Percentiles rank a stretch among this genome's conserved stretches.
These are phyloP conservation scores for Malurus alboscapulatus DNA, from an alignment of 2,113 vertebrate species.

Conservation along the genomic window DNA sequence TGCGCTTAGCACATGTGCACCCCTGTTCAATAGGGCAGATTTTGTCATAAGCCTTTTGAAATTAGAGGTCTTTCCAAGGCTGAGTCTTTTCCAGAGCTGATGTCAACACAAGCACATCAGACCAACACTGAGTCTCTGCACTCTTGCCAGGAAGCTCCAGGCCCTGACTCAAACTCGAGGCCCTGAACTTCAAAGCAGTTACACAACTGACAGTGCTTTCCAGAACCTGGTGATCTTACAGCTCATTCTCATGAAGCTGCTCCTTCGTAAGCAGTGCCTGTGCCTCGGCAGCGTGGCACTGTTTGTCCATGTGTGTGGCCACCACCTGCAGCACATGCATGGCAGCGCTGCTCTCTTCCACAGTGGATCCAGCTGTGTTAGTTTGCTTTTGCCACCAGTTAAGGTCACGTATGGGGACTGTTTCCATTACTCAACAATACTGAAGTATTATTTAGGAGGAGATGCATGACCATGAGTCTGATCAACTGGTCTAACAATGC, in stretches of 20 bases:
- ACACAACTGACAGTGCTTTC: neutral
- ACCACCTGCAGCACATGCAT: neutral
- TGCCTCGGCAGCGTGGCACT: neutral
- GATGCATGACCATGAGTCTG: neutral
- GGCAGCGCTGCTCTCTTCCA: neutral
- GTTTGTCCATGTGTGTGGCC: neutral
- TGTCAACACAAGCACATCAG: neutral
- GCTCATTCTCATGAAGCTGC: neutral
- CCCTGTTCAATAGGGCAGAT: neutral
- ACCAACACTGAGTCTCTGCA: neutral
- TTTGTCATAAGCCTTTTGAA: slow-evolving; percentile 1
- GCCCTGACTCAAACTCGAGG: neutral
- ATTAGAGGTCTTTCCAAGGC: neutral
- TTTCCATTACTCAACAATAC: neutral
- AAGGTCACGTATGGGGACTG: neutral
- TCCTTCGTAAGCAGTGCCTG: neutral
- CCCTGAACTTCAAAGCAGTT: neutral
- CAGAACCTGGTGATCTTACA: neutral
- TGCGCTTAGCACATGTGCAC: neutral
- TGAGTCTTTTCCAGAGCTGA: slow-evolving; percentile 1
- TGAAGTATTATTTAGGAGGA: neutral
- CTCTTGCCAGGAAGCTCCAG: neutral
- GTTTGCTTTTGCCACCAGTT: neutral
- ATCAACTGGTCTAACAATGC: neutral
- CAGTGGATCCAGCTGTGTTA: neutral